phyloP scores from a whole-genome alignment of 2,113 vertebrate species.

The Camelus dromedarius region DNA sequence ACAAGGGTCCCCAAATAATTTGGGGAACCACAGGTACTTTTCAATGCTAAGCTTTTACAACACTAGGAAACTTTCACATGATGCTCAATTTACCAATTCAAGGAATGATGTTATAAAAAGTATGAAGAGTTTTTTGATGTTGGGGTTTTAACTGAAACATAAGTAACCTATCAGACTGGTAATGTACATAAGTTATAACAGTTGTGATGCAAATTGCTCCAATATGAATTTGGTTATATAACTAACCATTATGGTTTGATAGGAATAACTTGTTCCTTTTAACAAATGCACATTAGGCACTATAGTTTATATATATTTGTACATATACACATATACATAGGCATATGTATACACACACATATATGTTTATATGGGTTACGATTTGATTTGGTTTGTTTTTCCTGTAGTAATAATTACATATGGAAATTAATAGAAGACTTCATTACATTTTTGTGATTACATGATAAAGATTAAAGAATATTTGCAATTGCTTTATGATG shows the following conservation, averaged over 20 bases:
- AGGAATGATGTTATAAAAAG: not conserved
- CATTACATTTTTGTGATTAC: not conserved
- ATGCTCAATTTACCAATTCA: not conserved
- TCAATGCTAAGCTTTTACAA: not conserved
- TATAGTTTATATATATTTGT: not conserved
- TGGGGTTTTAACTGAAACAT: not conserved
- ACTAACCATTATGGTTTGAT: not conserved
- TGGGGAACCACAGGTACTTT: not conserved
- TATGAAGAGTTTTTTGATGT: not conserved
- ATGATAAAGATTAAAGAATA: slow-evolving; percentile 1
- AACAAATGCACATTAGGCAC: not conserved
- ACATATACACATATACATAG: not conserved
- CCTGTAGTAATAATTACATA: not conserved
- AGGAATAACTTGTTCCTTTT: slow-evolving; percentile 9
- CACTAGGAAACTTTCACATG: not conserved
- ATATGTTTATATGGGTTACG: not conserved
- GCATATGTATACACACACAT: not conserved
- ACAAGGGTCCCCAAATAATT: not conserved
- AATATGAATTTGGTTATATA: slow-evolving; percentile 22
- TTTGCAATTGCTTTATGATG: not conserved
- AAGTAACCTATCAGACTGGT: not conserved
- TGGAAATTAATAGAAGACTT: slow-evolving; percentile 23
- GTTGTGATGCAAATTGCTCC: not conserved
- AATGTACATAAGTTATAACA: not conserved
- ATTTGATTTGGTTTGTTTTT: not conserved